Base-by-base conservation (phyloP, 2,113 vertebrate species). In the Scomber scombrus region DNA sequence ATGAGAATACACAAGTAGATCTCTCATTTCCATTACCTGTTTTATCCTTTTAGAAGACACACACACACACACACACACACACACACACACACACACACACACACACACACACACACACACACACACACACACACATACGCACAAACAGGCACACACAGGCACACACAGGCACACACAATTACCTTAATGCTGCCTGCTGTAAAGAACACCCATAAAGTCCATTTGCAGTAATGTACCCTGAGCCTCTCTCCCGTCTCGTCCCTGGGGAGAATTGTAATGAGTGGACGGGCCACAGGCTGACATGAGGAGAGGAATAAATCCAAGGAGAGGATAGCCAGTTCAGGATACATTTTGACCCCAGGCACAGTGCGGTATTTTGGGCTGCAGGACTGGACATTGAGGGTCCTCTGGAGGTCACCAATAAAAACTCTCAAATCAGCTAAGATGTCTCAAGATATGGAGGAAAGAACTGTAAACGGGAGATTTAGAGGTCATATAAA, bases 121-220 rank as follows among this genome's bases (percentile, higher is more conserved):
- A 21, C 57, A n/a, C 56, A 43, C 1, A 56, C 18, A 60, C 26
- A 54, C 52, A 45, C 65, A 40, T 21, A 52, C 51, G 50, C 45
- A 66, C 51, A 50, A 23, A 23, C 74, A 77, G 78, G 78, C 62
- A 57, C 19, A 64, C 67, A 56, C 56, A 75, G 73, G 47, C 77
- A 70, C 57, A 61, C 64, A 50, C 60, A 23, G 18, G 0, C 80
- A 23, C 63, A 82, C 81, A 89, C 93, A 95, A 94, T 96, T 93
- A 94, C 84, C 86, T 93, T 95, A 95, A 95, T 95, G 95, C 85
- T 88, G 81, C 76, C 76, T 81, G 77, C 93, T 80, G 89, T 89
- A 93, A 91, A 91, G 90, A 91, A 85, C 84, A 89, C 74, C 91
- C 90, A 86, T 93, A 94, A 93, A 94, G 93, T 91, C 92, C 86